Percentiles rank a stretch among this genome's conserved stretches.
Conservation (phyloP, 2,888 invertebrate genomes). For the Conomelus anceps region DNA sequence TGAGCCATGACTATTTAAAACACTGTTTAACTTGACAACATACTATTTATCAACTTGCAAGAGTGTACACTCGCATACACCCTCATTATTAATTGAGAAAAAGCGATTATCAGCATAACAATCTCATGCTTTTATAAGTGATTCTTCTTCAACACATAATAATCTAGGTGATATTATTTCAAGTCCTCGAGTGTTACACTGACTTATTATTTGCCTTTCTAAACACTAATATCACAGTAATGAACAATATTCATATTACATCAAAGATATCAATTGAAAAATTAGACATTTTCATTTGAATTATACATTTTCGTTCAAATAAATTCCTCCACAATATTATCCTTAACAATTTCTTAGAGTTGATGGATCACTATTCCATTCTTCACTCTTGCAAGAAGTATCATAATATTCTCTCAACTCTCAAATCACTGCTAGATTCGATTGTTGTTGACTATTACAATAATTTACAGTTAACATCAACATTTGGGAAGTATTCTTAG, state of each 20-base stretch:
- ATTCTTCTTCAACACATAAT: neutral
- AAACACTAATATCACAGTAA: neutral
- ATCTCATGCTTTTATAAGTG: neutral
- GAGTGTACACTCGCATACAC: neutral
- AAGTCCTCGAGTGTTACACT: neutral
- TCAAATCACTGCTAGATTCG: neutral
- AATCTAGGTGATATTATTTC: neutral
- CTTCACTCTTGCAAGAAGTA: neutral
- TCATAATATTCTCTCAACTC: neutral
- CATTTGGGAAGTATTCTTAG: neutral
- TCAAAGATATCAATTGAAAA: neutral
- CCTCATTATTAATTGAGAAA: neutral
- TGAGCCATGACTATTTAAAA: neutral
- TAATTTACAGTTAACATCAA: neutral
- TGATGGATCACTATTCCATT: neutral
- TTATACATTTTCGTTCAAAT: no score
- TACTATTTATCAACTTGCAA: neutral
- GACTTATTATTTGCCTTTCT: neutral
- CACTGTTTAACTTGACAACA: neutral
- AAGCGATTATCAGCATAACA: neutral
- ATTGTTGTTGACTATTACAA: neutral
- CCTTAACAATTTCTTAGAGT: neutral
- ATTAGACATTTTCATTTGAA: neutral
- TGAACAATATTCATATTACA: neutral
- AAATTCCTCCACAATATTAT: no score